A percentile compares a stretch with the other conserved stretches of the same genome.
Evolutionary conservation across 2,888 invertebrate genomes (phyloP).

Genomic region (Latheticus oryzae): DNA sequence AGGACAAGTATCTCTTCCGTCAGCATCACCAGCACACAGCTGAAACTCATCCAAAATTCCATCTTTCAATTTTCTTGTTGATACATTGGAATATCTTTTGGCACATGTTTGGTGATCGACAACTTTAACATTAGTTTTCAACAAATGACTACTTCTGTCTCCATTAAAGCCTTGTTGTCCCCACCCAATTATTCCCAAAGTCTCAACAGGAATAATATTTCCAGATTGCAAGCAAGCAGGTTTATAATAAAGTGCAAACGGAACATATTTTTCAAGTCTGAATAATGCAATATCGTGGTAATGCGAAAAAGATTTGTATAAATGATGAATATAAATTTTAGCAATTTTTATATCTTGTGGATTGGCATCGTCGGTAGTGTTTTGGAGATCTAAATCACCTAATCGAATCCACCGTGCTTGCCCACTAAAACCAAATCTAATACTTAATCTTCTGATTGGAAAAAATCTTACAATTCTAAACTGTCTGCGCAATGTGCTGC

Average conservation of each 20-base stretch:
- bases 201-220: slow-evolving; percentile 14
- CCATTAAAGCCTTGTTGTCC: slow-evolving; percentile 53
- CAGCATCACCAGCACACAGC: slow-evolving; percentile 51
- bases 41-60: slow-evolving; percentile 49
- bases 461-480: slow-evolving; percentile 69
- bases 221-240: slow-evolving; percentile 63
- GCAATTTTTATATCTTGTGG: slow-evolving; percentile 55
- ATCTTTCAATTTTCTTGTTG: slow-evolving; percentile 27
- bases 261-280: slow-evolving; percentile 55
- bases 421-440: slow-evolving; percentile 39
- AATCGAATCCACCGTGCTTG: slow-evolving; percentile 38
- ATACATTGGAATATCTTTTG: slow-evolving; percentile 14
- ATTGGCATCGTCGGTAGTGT: slow-evolving; percentile 56
- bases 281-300: slow-evolving; percentile 67
- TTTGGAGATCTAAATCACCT: slow-evolving; percentile 40
- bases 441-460: background rate
- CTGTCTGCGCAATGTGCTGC: slow-evolving; percentile 72
- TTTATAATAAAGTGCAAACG: slow-evolving; percentile 58
- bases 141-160: slow-evolving; percentile 55
- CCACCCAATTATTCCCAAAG: slow-evolving; percentile 64
- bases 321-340: slow-evolving; percentile 58
- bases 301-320: slow-evolving; percentile 56
- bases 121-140: slow-evolving; percentile 60
- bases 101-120: slow-evolving; percentile 35
- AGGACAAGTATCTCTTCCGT: slow-evolving; percentile 53